Evolutionary conservation across 1,140 invertebrate genomes (phyloP), one percentile per base, ranked within the genome.

Genomic region (Bombus confusus): DNA sequence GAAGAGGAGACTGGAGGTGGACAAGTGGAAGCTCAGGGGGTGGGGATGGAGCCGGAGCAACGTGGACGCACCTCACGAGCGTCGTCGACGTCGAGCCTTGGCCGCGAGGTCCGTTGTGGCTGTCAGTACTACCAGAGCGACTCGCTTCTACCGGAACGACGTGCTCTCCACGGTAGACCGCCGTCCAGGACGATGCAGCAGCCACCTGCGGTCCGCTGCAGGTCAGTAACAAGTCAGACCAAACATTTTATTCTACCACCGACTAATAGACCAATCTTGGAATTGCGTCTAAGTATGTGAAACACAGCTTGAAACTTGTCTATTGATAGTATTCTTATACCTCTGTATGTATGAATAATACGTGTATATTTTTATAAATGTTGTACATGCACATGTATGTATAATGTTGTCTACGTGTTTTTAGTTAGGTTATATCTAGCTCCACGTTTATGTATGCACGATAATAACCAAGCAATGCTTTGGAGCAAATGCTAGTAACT

Each of bases 101-200:
- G 95, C 74, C 94, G 95, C 89, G 97, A 98, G 93, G 97, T 98
- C 69, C 97, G 97, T 83, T 98, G 97, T 94, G 97, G 96, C 85
- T 98, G 97, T 95, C 97, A 98, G 95, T 98, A 97, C 95, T 98
- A 97, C 95, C 96, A 97, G 95, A 96, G 96, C 92, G 97, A 98
- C 93, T 97, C 97, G 82, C 93, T 97, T 90, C 95, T 98, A 87
- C 97, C 97, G 73, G 97, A 97, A 94, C 95, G 97, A 90, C 95
- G 96, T 64, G 97, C 97, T 93, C 96, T 96, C 84, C 94, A 96
- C 73, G 96, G 96, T 74, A 90, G 90, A 85, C 91, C 92, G 71
- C 89, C 93, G 37, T 93, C 92, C 31, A 92, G 92, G 86, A 88
- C 85, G 76, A 91, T 83, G 85, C 90, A 89, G 89, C 89, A 87